Evolutionary conservation across 2,888 invertebrate genomes (phyloP), one percentile per base, ranked within the genome.

Genomic region (Ypsolopha scabrella): DNA sequence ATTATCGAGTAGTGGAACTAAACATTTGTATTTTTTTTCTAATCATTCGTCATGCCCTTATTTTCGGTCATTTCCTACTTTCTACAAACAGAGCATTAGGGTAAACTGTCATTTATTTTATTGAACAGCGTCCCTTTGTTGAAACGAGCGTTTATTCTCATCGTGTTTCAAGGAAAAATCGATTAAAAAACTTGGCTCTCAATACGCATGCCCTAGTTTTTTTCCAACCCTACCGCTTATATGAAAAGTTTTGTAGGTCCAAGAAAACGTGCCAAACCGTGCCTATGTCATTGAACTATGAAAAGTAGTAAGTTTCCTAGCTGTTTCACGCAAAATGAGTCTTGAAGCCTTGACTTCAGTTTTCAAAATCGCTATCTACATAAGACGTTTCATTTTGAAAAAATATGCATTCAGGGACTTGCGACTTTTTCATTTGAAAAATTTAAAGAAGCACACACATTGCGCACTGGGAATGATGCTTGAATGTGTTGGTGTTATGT

Each of bases 221-320:
- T 61, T 77, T 77, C 70, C 9, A 45, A 45, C 45, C 45, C 45
- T 45, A 7, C 36, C 35, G 44, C 36, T 9, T 41, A 67, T 64
- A 64, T 66, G 76, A 81, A 50, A 80, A 80, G 82, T 76, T 75
- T 68, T 66, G 73, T 72, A 72, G 76, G 77, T 77, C 65, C 58
- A 64, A 63, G 61, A 60, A 50, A 41, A 70, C 74, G 79, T 80
- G 82, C 83, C 82, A 83, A 83, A 82, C 78, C 9, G 7, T 47
- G 7, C 68, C 60, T 65, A 72, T 75, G 83, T 82, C 83, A 79
- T 68, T 82, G 83, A 85, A 80, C 83, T 64, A 68, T 63, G 71
- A 73, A 72, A 68, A 67, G 24, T 24, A 24, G 24, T 24, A 24
- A 24, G 24, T 24, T 24, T 24, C 24, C 2, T 24, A 24, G 24